Evolutionary conservation across 1,140 invertebrate species (phyloP).

Genomic region (Aphaenogaster ashmeadi): DNA sequence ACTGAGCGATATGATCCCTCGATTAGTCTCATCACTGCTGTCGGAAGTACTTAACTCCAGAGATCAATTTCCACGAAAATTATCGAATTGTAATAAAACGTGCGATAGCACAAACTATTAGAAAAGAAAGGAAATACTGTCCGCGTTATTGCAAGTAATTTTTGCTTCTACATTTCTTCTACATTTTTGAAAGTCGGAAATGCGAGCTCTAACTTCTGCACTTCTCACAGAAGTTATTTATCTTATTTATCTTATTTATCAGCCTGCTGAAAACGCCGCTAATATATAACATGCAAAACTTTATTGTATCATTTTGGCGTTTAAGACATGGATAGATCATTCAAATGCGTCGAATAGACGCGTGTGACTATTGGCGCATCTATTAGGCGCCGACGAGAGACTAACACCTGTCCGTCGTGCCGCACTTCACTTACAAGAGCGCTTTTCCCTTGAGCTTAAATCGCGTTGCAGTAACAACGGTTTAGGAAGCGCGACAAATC

Average conservation of each 20-base stretch:
- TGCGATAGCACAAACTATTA: not conserved
- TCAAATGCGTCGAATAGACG: not conserved
- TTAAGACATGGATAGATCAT: slow-evolving; percentile 37
- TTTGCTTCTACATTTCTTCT: not conserved
- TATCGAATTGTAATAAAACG: not conserved
- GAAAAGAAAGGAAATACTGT: not conserved
- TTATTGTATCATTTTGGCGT: slow-evolving; percentile 12
- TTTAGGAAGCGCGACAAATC: slow-evolving; percentile 63
- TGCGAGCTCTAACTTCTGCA: not conserved
- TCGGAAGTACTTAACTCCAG: slow-evolving; percentile 22
- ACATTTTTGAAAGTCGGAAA: not conserved
- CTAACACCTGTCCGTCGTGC: slow-evolving; percentile 42
- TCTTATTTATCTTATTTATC: not conserved
- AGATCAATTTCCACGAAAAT: not conserved
- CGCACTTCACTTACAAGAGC: not conserved
- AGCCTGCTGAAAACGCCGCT: not conserved
- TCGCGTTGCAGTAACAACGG: slow-evolving; percentile 30
- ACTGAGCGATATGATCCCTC: slow-evolving; percentile 50
- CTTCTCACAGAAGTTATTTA: not conserved
- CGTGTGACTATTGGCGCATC: slow-evolving; percentile 44
- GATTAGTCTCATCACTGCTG: slow-evolving; percentile 54
- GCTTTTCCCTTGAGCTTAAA: slow-evolving; percentile 30
- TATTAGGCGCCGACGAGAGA: slow-evolving; percentile 38
- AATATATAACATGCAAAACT: not conserved
- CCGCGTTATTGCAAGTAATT: not conserved